Conservation (phyloP, 2,113 vertebrate genomes). For the Oryctolagus cuniculus region DNA sequence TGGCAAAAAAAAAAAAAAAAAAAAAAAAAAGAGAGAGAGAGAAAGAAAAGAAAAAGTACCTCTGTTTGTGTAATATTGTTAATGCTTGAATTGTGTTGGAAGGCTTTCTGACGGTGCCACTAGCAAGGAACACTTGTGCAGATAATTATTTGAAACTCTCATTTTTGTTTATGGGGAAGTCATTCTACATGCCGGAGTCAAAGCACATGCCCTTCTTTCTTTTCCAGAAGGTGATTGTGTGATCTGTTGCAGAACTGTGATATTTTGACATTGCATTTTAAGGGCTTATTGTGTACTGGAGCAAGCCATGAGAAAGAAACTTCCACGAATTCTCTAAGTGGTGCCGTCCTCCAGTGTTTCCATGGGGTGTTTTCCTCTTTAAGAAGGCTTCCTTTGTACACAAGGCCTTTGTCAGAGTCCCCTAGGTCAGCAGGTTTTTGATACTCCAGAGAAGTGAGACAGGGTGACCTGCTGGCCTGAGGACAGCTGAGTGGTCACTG, state of each 20-base stretch:
- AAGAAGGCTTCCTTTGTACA: conserved; percentile 69
- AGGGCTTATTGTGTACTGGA: conserved; percentile 31
- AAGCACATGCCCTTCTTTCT: conserved; percentile 15
- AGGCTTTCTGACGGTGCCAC: conserved; percentile 47
- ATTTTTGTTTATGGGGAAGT: conserved; percentile 66
- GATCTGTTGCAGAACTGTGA: conserved; percentile 33
- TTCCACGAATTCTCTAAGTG: conserved; percentile 66
- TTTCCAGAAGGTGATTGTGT: background rate
- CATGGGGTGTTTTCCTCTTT: background rate
- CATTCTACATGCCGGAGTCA: background rate
- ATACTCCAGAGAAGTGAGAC: conserved; percentile 66
- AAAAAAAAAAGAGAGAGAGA: too few relatives aligned
- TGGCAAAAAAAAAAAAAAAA: conserved; percentile 30
- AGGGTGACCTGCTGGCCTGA: conserved; percentile 57
- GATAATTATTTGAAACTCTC: conserved; percentile 68
- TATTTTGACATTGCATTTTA: conserved; percentile 66
- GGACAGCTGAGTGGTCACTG: conserved; percentile 60
- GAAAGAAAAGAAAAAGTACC: conserved; percentile 19
- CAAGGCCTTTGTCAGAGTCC: conserved; percentile 71
- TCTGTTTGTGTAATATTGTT: conserved; percentile 46
- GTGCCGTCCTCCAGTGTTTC: background rate
- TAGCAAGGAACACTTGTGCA: conserved; percentile 65
- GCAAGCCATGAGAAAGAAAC: conserved; percentile 1
- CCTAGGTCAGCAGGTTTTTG: conserved; percentile 65
- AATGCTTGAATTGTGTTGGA: conserved; percentile 69